A percentile compares a stretch with the other conserved stretches of the same genome.
phyloP scores from a whole-genome alignment of 2,113 vertebrate species.

The Spilogale gracilis region DNA sequence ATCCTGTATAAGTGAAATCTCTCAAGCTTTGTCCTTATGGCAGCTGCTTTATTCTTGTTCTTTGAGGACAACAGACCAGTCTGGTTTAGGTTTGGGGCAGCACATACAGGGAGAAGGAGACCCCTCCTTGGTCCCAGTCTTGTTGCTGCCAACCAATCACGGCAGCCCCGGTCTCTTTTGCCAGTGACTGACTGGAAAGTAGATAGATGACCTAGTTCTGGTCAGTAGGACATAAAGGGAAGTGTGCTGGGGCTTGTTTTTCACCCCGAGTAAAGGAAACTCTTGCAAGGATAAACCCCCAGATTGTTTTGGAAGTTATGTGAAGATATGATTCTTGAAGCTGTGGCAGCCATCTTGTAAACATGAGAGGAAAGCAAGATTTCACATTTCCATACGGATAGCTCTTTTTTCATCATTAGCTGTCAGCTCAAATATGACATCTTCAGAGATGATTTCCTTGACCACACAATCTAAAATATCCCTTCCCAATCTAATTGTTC shows the following conservation, averaged over 20 bases:
- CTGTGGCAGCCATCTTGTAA: not conserved
- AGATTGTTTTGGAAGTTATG: not conserved
- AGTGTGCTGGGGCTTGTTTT: not conserved
- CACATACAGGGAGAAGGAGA: not conserved
- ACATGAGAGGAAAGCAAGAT: not conserved
- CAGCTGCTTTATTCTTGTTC: not conserved
- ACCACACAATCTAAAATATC: not conserved
- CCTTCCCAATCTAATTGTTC: not conserved
- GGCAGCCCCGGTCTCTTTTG: not conserved
- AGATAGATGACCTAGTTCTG: not conserved
- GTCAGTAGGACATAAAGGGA: not conserved
- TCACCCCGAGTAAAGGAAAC: not conserved
- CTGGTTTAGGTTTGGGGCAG: not conserved
- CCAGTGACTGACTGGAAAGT: not conserved
- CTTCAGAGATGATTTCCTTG: conserved; percentile 17
- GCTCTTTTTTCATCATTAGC: not conserved
- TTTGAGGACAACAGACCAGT: not conserved
- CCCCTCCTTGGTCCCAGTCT: not conserved
- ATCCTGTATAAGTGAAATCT: not conserved
- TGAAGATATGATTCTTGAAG: conserved; percentile 7
- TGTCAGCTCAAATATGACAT: not conserved
- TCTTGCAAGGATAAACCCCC: not conserved
- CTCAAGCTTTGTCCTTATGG: not conserved
- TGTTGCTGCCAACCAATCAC: not conserved
- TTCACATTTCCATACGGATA: not conserved